Conservation (phyloP, 2,888 invertebrate species). For the Amphipoea lucens region DNA sequence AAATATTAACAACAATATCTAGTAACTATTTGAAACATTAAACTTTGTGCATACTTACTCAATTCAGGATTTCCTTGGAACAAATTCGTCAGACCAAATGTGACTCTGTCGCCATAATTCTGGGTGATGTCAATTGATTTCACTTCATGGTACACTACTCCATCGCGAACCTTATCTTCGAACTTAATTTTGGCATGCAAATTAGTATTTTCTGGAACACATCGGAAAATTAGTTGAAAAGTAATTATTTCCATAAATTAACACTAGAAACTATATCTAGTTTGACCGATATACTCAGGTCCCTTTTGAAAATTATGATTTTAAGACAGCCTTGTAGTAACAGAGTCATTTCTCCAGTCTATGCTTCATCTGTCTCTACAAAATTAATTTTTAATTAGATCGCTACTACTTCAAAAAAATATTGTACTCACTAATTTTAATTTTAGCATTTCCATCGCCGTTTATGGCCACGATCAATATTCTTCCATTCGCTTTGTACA, state of each 20-base stretch:
- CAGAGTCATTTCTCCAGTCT: background rate
- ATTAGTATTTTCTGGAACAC: constrained; percentile 71
- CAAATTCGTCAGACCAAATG: constrained; percentile 78
- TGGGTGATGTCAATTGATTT: constrained; percentile 73
- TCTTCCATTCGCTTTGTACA: constrained; percentile 78
- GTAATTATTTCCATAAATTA: background rate
- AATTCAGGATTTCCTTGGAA: constrained; percentile 81
- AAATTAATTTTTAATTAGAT: background rate
- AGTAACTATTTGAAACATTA: background rate
- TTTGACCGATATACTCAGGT: too few species aligned
- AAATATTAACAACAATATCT: background rate
- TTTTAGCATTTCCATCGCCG: constrained; percentile 82
- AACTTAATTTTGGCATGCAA: constrained; percentile 72
- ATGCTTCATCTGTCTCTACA: background rate
- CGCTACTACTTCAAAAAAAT: background rate
- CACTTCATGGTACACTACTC: constrained; percentile 75
- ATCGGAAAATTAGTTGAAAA: background rate
- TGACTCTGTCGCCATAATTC: constrained; percentile 74
- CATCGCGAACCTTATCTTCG: constrained; percentile 75
- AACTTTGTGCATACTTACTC: constrained; percentile 73
- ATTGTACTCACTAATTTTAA: constrained; percentile 76
- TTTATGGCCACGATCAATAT: constrained; percentile 79
- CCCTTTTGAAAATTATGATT: background rate
- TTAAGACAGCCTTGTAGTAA: background rate
- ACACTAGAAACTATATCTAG: background rate